Evolutionary conservation across 1,140 invertebrate species (phyloP).

Genomic region (Vanessa atalanta): DNA sequence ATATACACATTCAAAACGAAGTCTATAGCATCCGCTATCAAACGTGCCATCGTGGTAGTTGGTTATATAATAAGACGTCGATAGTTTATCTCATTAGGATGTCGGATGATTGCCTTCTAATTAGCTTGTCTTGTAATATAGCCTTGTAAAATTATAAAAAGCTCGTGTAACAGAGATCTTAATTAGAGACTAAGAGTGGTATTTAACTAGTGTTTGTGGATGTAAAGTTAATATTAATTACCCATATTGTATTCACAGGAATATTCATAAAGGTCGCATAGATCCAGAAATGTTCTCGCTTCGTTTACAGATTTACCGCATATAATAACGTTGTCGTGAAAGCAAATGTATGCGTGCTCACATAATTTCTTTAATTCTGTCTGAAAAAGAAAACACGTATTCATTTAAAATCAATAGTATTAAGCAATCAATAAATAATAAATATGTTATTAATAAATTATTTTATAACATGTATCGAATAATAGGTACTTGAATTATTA

Average conservation of each 20-base stretch:
- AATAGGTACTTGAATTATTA: no score
- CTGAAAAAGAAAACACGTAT: conserved; percentile 46
- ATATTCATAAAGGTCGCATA: conserved; percentile 73
- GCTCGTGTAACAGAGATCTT: not conserved
- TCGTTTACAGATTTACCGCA: conserved; percentile 73
- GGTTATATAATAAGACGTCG: no score
- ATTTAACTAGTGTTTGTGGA: not conserved
- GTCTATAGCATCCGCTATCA: no score
- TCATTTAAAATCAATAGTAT: not conserved
- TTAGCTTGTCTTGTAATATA: not conserved
- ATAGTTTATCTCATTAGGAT: no score
- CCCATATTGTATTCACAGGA: conserved; percentile 73
- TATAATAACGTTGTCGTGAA: conserved; percentile 67
- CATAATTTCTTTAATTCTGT: conserved; percentile 63
- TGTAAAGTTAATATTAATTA: conserved; percentile 32
- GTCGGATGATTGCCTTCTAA: no score
- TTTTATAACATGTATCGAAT: no score
- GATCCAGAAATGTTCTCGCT: conserved; percentile 67
- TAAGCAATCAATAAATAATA: no score
- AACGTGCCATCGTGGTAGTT: no score
- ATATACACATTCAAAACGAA: no score
- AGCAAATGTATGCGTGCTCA: conserved; percentile 69
- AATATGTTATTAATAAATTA: no score
- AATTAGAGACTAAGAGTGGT: not conserved
- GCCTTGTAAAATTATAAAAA: conserved; percentile 3